Base-by-base conservation (phyloP, 2,888 invertebrate genomes). In the Elegia similella region DNA sequence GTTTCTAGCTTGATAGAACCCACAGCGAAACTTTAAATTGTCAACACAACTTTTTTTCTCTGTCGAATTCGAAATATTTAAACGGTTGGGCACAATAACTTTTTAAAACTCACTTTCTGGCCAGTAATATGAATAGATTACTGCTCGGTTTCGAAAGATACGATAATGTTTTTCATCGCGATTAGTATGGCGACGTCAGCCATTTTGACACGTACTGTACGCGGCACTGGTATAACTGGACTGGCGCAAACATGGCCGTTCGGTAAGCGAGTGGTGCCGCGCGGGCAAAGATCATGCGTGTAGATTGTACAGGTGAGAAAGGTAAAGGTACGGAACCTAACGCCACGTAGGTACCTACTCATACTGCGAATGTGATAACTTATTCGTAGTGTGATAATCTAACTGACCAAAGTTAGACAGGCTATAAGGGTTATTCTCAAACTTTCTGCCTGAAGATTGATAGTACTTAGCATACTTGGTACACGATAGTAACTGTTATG, bases 221-320 rank as follows among this genome's bases (percentile, higher is more conserved):
- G 44, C 67, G 17, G 58, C 69, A 65, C 73, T 73, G 64, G 66
- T 76, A 63, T 80, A 84, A 82, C 85, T 80, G 82, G 84, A 88
- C 88, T 88, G 82, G 74, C 64, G 67, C 68, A 77, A 79, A 82
- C 80, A 83, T 86, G 86, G 82, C 84, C 81, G 69, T 58, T 47
- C 62, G 68, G 65, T 59, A 61, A 23, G 69, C 73, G 67, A 73
- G 61, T 67, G 66, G 70, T 71, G 73, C 70, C 73, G 72, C 69
- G 68, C 72, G 69, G 73, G 68, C 84, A 84, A 78, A 83, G 84
- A 84, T 78, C 75, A 81, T 78, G 75, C 77, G 73, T 75, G 62
- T 47, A 48, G 59, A 69, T 65, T 70, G 68, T 65, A 73, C 74
- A 76, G 78, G 76, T 74, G 62, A 60, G 52, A 56, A 57, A 56